Evolutionary conservation across 92 coral and sea anemone species (phyloP).

Genomic region (Heteractis magnifica): DNA sequence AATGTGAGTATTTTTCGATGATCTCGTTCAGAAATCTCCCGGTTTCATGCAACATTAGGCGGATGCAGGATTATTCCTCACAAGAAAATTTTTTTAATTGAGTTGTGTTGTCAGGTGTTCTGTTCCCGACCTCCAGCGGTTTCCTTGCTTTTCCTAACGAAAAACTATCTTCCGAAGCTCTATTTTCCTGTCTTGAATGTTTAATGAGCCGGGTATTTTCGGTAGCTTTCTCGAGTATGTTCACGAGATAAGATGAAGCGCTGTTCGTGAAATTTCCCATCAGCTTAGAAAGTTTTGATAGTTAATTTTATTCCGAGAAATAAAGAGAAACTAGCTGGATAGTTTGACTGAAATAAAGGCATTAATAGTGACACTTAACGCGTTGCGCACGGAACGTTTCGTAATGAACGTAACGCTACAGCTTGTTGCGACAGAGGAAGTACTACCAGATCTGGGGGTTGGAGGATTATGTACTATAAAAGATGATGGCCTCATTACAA

Average conservation of each 20-base stretch:
- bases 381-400: neutral
- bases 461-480: too few relatives aligned
- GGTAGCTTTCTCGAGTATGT: neutral
- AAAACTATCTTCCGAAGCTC: neutral
- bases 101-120: neutral
- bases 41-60: too few relatives aligned
- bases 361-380: neutral
- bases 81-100: neutral
- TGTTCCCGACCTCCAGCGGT: neutral
- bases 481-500: too few relatives aligned
- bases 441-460: neutral
- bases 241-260: neutral
- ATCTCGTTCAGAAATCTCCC: neutral
- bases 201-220: neutral
- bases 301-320: neutral
- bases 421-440: neutral
- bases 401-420: neutral
- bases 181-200: neutral
- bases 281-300: neutral
- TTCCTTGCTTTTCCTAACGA: neutral
- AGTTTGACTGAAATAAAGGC: too few relatives aligned
- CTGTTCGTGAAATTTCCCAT: neutral
- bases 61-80: neutral
- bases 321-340: neutral
- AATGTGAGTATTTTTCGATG: too few relatives aligned